Base-by-base conservation (phyloP, 2,888 invertebrate species). In the Drosophila pegasa region DNA sequence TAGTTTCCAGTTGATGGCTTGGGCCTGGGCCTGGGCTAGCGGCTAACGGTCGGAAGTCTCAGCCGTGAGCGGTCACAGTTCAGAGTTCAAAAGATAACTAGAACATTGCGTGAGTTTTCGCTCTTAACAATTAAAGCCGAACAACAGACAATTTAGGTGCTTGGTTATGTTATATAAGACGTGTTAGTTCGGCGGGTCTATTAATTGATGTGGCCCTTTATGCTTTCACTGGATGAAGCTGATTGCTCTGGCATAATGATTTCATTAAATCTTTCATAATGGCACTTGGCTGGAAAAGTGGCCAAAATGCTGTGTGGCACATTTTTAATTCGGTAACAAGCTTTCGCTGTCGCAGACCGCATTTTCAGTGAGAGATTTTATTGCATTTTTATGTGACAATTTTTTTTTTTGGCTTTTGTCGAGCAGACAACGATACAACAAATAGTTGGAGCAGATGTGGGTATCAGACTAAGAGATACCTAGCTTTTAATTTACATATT, bases 311-410 rank as follows among this genome's bases (percentile, higher is more conserved):
- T 38, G 50, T 22, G 69, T 35, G 72, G 29, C 67, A 70, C 65
- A 79, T 80, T 83, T 80, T 80, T 74, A 72, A 77, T 76, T 82
- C 66, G 70, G 80, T 73, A 83, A 86, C 79, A 80, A 83, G 88
- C 88, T 88, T 88, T 86, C 88, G 75, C 83, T 50, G 33, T 10
- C 65, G 54, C 55, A 48, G 70, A 40, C 68, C 68, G 56, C 71
- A 71, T 60, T 71, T 62, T 50, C 69, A 65, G 29, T 31, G 60
- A 77, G 69, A 78, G 75, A 63, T 83, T 74, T 83, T 83, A 86
- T 86, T 83, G 80, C 83, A 82, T 80, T 88, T 88, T 86, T 86
- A 80, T 75, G 83, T 75, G 88, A 86, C 85, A 86, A 68, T 78
- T 78, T 80, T 43, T 14, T 16, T 33, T 55, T 78, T 78, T 80